Evolutionary conservation across 2,888 invertebrate species (phyloP), one percentile per base, ranked within the genome.

Genomic region (Ophioninae sp.): DNA sequence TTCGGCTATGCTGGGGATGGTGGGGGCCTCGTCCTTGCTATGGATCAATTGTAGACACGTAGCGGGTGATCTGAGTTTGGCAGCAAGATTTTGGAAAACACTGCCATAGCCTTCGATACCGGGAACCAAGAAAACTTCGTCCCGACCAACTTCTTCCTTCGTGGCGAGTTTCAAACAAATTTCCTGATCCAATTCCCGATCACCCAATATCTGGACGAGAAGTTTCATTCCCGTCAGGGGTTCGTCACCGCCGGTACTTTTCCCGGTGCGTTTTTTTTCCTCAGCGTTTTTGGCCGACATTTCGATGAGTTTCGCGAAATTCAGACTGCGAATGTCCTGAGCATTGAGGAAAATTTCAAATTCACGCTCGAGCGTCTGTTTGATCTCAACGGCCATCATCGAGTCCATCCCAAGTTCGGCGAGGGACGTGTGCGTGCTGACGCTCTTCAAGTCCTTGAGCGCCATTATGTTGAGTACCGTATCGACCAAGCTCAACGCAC

Each of bases 391-490:
- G 0, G 97, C 98, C 98, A 98, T 99, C 94, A 99, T 96, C 1
- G 99, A 99, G 93, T 99, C 99, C 96, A 99, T 97, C 56, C 99
- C 99, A 85, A 99, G 94, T 91, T 99, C 99, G 0, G 97, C 97
- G 1, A 99, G 93, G 0, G 96, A 95, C 0, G 96, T 95, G 89
- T 96, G 95, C 83, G 95, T 94, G 65, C 96, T 96, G 0, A 96
- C 95, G 0, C 95, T 95, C 93, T 95, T 87, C 10, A 85, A 67
- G 78, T 85, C 83, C 74, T 85, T 85, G n/a, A 83, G 86, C 92
- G 93, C 93, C 88, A 94, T 91, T 56, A 94, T 94, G 88, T 95
- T 95, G 79, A 96, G 94, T 1, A 97, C 96, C 37, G 96, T 95
- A 86, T 96, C 96, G 0, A 97, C 95, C 74, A 96, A 94, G 88